These are phyloP conservation scores for Phylloscopus collybita DNA, from an alignment of 2,797 vertebrate species.

Conservation along the genomic window DNA sequence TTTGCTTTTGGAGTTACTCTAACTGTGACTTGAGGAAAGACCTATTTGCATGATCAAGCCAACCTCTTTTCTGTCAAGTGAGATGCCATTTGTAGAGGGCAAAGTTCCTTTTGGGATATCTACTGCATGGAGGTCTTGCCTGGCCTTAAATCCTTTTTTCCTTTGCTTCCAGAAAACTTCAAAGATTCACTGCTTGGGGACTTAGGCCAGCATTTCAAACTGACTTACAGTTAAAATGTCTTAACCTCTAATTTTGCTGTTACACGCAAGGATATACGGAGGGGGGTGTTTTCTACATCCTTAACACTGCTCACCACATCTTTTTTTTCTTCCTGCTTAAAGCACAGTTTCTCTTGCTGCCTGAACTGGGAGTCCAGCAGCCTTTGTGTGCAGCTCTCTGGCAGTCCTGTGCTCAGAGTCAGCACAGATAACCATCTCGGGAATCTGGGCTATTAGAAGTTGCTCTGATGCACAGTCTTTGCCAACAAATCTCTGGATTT, in stretches of 20 bases:
- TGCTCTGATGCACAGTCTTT: background rate
- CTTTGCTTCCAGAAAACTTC: background rate
- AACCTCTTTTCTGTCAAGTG: background rate
- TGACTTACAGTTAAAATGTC: background rate
- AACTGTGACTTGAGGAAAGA: background rate
- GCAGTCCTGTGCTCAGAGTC: background rate
- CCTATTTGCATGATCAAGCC: background rate
- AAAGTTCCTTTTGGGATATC: background rate
- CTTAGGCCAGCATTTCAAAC: background rate
- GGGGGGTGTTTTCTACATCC: background rate
- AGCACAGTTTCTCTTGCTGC: background rate
- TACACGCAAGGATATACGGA: rapidly evolving
- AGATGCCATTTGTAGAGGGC: background rate
- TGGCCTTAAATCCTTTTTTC: background rate
- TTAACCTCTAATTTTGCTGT: background rate
- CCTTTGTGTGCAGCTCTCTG: background rate
- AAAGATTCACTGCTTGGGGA: background rate
- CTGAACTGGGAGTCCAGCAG: background rate
- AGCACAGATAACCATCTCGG: background rate
- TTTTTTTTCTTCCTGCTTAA: background rate
- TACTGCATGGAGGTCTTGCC: background rate
- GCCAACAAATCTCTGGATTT: background rate
- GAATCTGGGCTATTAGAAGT: background rate
- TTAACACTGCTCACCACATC: background rate
- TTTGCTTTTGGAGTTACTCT: background rate